These are phyloP conservation scores for Alaudala cheleensis DNA, from an alignment of 2,113 vertebrate species.

Conservation along the genomic window DNA sequence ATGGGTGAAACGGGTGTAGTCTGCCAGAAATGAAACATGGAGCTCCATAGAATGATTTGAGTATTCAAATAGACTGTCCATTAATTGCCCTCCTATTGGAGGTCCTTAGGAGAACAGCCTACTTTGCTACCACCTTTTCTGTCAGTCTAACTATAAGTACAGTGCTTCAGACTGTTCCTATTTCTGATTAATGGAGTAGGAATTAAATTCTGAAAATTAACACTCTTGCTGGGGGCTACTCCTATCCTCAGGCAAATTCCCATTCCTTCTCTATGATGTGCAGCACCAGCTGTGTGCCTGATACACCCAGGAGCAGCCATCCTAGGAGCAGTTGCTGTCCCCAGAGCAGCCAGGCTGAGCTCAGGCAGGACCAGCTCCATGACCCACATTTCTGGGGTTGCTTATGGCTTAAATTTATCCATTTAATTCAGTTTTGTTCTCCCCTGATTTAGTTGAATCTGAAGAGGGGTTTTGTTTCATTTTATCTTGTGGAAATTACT, in stretches of 20 bases:
- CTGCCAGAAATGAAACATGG: not conserved
- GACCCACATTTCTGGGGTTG: not conserved
- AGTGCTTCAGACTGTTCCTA: not conserved
- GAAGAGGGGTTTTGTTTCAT: not conserved
- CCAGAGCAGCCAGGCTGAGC: not conserved
- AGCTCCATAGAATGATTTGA: not conserved
- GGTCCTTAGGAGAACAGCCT: not conserved
- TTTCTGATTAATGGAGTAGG: not conserved
- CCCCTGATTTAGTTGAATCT: not conserved
- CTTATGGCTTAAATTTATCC: not conserved
- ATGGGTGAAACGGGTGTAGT: not conserved
- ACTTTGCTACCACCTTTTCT: not conserved
- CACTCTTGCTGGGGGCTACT: not conserved
- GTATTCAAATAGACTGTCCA: not conserved
- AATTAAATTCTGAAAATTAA: not conserved
- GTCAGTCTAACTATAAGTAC: not conserved
- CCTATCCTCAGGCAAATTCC: not conserved
- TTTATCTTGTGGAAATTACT: constrained; percentile 63
- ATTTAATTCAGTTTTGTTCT: not conserved
- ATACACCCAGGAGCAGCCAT: not conserved
- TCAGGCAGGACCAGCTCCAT: not conserved
- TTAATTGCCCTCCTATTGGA: not conserved
- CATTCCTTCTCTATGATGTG: not conserved
- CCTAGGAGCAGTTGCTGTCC: not conserved
- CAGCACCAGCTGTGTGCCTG: not conserved